phyloP scores from a whole-genome alignment of 2,113 vertebrate genomes.

The Bungarus multicinctus region DNA sequence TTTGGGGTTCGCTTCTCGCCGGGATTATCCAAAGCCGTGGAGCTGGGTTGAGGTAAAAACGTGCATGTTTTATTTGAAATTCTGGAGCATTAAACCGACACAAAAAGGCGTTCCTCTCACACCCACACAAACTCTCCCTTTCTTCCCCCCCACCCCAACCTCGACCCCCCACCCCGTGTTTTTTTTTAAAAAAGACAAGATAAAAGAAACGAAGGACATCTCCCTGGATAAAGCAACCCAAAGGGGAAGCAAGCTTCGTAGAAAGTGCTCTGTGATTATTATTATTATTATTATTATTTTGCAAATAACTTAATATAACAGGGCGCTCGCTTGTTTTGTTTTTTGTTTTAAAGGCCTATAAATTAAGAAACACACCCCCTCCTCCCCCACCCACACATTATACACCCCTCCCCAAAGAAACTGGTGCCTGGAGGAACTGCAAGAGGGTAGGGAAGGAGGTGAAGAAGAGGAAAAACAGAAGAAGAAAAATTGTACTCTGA shows the following conservation, averaged over 20 bases:
- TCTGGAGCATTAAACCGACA: slow-evolving; percentile 87
- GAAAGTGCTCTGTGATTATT: not conserved
- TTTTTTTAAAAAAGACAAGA: slow-evolving; percentile 42
- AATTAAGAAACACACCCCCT: not conserved
- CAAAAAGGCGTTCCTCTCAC: slow-evolving; percentile 67
- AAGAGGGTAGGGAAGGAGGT: not conserved
- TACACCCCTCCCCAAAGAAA: not conserved
- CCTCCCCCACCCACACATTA: not conserved
- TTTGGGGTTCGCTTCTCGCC: not conserved
- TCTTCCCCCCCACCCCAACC: slow-evolving; percentile 55
- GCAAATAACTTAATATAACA: not conserved
- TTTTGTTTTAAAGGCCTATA: not conserved
- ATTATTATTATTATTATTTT: not conserved
- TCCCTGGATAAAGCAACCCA: not conserved
- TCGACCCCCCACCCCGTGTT: slow-evolving; percentile 52
- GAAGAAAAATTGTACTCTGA: not conserved
- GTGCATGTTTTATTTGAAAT: slow-evolving; percentile 92
- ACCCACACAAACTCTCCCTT: slow-evolving; percentile 56
- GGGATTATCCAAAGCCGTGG: slow-evolving; percentile 43
- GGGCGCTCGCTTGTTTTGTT: not conserved
- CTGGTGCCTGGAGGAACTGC: not conserved
- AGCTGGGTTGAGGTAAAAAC: slow-evolving; percentile 81
- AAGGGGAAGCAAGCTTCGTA: not conserved
- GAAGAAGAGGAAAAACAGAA: not conserved
- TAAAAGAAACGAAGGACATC: slow-evolving; percentile 23